These are phyloP conservation scores for Tylochromis polylepis DNA, from an alignment of 2,113 vertebrate species.

Conservation along the genomic window DNA sequence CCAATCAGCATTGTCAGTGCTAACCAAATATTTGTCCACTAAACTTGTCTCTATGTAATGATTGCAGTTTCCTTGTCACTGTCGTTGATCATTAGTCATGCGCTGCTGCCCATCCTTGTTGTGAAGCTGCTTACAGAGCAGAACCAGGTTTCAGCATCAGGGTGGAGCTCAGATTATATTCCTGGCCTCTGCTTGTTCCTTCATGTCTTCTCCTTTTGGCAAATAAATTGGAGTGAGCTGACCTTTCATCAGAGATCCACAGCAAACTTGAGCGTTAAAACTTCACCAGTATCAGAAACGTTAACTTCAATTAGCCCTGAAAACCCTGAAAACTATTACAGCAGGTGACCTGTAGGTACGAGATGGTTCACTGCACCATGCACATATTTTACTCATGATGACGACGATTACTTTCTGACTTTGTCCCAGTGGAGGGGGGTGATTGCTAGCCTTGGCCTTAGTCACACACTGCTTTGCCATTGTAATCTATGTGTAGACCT, in stretches of 20 bases:
- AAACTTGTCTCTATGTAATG: background rate
- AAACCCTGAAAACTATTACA: slow-evolving; percentile 17
- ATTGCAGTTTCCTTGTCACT: slow-evolving; percentile 12
- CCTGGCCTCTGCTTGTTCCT: slow-evolving; percentile 12
- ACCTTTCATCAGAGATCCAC: slow-evolving; percentile 53
- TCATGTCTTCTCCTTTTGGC: slow-evolving; percentile 40
- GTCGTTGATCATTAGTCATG: slow-evolving; percentile 37
- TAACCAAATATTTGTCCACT: background rate
- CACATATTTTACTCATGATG: slow-evolving; percentile 30
- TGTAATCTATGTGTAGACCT: background rate
- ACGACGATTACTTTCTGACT: background rate
- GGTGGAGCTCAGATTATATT: slow-evolving; percentile 42
- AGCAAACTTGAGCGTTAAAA: slow-evolving; percentile 35
- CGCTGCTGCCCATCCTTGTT: background rate
- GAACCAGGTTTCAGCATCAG: slow-evolving; percentile 22
- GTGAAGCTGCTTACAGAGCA: slow-evolving; percentile 17
- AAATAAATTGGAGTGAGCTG: slow-evolving; percentile 55
- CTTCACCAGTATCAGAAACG: slow-evolving; percentile 33
- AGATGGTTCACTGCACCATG: slow-evolving; percentile 24
- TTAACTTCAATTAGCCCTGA: slow-evolving; percentile 53
- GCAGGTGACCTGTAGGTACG: slow-evolving; percentile 11
- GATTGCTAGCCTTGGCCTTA: background rate
- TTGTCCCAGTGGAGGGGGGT: background rate
- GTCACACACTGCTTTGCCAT: background rate
- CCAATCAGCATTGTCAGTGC: background rate